Evolutionary conservation across 2,113 vertebrate genomes (phyloP), one percentile per base, ranked within the genome.

Genomic region (Amblyopsis rosae): DNA sequence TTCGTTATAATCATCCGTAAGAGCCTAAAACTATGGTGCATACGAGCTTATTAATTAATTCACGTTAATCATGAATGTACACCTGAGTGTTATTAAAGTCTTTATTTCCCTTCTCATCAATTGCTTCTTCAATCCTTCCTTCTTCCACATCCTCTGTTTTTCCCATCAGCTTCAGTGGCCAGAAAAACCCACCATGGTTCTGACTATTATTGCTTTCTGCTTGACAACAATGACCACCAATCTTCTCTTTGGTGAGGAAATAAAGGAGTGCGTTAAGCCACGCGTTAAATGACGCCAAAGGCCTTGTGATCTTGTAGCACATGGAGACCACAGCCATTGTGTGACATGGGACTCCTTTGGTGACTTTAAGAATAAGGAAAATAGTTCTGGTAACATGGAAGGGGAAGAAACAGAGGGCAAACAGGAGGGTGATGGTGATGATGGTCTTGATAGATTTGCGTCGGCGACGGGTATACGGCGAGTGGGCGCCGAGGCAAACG

Each of bases 201-300:
- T 64, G 77, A 33, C 26, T 68, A 19, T 53, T 75, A 69, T 81
- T 77, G 70, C 72, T 86, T 17, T 13, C 75, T 0, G 50, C 64
- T 7, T 74, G 85, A 73, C 93, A 94, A 69, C 92, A 93, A 32
- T 85, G 71, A 15, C 77, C 72, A 47, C 83, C 86, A 3, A 80
- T 83, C 72, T 92, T 92, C 76, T 94, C 94, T 82, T 94, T 94
- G 46, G 93, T 94, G 16, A 94, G 84, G 80, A 94, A 94, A 75
- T 94, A 94, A 50, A 94, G 91, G 32, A 94, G 87, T 6, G 94
- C 94, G 7, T 94, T 94, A 57, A 94, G 92, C 91, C 93, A 94
- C 2, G 94, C 92, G 1, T 94, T 94, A 80, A 94, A 94, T 0
- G 93, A 94, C 0, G 94, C 94, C 60, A 94, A 84, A 1, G 94